Evolutionary conservation across 2,888 invertebrate species (phyloP).

Genomic region (Beris chalybata): DNA sequence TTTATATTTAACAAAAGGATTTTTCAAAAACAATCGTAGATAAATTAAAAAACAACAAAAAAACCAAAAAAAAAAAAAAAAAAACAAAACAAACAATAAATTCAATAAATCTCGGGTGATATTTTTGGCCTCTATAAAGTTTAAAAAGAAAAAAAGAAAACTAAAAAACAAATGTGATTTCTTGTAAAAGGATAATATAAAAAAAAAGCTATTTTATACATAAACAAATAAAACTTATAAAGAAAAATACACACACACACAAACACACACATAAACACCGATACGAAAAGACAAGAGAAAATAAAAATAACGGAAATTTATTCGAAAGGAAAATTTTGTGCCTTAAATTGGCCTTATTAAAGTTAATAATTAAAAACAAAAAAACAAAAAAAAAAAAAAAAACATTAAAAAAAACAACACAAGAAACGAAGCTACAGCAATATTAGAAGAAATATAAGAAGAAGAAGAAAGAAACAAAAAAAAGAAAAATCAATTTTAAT

Average conservation of each 20-base stretch:
- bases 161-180: slow-evolving; percentile 11
- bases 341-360: slow-evolving; percentile 45
- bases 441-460: slow-evolving; percentile 34
- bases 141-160: slow-evolving; percentile 16
- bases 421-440: slow-evolving; percentile 34
- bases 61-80: slow-evolving; percentile 16
- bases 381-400: slow-evolving; percentile 16
- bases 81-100: slow-evolving; percentile 26
- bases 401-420: slow-evolving; percentile 11
- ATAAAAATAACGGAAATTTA: slow-evolving; percentile 18
- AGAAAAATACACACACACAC: slow-evolving; percentile 8
- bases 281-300: slow-evolving; percentile 3
- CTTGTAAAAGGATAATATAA: slow-evolving; percentile 17
- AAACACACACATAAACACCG: background rate
- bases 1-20: slow-evolving; percentile 34
- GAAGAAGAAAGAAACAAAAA: slow-evolving; percentile 33
- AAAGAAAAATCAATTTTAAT: background rate
- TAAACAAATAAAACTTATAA: slow-evolving; percentile 24
- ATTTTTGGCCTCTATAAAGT: slow-evolving; percentile 34
- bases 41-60: slow-evolving; percentile 20
- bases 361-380: slow-evolving; percentile 32
- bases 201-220: slow-evolving; percentile 28
- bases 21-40: slow-evolving; percentile 6
- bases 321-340: slow-evolving; percentile 43
- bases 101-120: slow-evolving; percentile 35